These are phyloP conservation scores for Hippocampus abdominalis DNA, from an alignment of 2,113 vertebrate species.

Conservation along the genomic window DNA sequence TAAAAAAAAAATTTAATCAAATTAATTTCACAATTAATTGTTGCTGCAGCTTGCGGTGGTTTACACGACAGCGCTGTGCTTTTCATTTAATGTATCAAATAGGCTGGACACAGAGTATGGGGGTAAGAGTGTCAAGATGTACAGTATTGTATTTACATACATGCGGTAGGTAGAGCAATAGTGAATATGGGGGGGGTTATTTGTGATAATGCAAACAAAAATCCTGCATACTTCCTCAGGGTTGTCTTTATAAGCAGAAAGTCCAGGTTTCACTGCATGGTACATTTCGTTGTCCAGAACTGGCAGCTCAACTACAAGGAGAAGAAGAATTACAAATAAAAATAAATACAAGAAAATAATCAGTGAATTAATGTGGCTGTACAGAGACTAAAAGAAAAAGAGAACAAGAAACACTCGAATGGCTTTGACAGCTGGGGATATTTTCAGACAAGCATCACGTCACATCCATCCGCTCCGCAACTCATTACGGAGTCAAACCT, in stretches of 20 bases:
- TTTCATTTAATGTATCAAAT: too few species aligned
- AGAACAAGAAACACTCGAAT: background rate
- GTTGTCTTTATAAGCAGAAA: constrained; percentile 89
- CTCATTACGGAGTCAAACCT: constrained; percentile 46
- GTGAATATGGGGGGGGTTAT: too few species aligned
- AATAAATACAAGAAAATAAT: constrained; percentile 1
- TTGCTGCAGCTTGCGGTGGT: background rate
- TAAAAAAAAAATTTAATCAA: too few species aligned
- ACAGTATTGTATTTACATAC: too few species aligned
- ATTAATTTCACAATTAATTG: background rate
- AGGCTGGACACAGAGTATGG: too few species aligned
- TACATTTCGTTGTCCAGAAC: constrained; percentile 91
- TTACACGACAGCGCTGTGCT: too few species aligned
- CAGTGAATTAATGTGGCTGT: background rate
- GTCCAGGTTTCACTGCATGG: constrained; percentile 93
- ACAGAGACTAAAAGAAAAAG: background rate
- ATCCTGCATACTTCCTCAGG: constrained; percentile 81
- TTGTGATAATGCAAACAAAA: constrained; percentile 12
- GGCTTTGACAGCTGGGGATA: constrained; percentile 1
- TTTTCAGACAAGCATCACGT: constrained; percentile 22
- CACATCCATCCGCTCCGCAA: constrained; percentile 29
- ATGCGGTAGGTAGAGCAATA: too few species aligned
- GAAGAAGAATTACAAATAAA: background rate
- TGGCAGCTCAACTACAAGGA: constrained; percentile 76
- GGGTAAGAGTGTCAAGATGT: too few species aligned